phyloP scores from a whole-genome alignment of 1,140 invertebrate species.

The Bombus turneri region DNA sequence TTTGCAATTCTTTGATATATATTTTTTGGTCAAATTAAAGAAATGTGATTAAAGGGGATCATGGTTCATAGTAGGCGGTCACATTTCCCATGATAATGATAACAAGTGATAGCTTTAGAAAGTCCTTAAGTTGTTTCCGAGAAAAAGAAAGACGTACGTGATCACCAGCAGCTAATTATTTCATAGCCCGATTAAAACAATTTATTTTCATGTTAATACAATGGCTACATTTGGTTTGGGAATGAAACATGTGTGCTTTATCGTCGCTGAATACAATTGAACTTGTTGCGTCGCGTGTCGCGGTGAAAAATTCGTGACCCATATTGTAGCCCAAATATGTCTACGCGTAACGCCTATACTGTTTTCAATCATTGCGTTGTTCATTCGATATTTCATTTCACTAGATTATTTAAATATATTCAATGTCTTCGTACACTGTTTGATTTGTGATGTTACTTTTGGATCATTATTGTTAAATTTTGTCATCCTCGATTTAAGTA shows the following conservation, averaged over 20 bases:
- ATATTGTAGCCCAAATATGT: constrained; percentile 34
- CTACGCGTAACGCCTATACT: background rate
- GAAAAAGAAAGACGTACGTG: constrained; percentile 27
- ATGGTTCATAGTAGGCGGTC: background rate
- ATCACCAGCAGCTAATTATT: constrained; percentile 16
- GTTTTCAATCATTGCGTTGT: background rate
- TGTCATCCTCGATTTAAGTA: background rate
- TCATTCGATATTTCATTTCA: background rate
- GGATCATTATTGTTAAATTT: background rate
- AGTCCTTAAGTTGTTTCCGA: constrained; percentile 3
- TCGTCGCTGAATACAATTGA: constrained; percentile 5
- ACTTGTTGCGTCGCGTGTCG: background rate
- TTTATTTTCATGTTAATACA: background rate
- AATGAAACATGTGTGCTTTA: background rate
- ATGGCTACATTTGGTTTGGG: background rate
- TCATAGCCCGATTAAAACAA: background rate
- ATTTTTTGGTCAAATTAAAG: background rate
- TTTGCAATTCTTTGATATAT: background rate
- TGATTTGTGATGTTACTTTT: background rate
- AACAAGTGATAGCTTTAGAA: background rate
- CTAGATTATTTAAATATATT: background rate
- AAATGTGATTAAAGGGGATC: constrained; percentile 15
- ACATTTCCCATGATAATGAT: constrained; percentile 30
- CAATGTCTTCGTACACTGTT: background rate
- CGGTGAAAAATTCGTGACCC: constrained; percentile 13